Conservation (phyloP, 2,113 vertebrate species). For the Gambusia holbrooki region DNA sequence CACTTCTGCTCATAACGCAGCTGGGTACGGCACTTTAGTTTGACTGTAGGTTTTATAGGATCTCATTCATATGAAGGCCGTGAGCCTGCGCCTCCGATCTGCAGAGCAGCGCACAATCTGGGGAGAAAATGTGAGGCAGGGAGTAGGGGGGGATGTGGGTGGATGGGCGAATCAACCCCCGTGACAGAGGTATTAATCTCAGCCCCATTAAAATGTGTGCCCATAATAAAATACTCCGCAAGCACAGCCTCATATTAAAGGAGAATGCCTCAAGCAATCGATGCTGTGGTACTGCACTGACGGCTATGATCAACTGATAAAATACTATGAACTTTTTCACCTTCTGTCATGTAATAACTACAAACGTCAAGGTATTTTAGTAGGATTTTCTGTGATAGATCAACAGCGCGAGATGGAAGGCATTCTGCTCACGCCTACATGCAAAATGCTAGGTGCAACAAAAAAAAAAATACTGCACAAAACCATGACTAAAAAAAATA, state of each 20-base stretch:
- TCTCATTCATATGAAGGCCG: conserved; percentile 59
- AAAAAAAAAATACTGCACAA: neutral
- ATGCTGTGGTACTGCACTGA: conserved; percentile 55
- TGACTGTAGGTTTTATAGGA: conserved; percentile 68
- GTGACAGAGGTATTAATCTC: conserved; percentile 75
- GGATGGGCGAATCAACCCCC: conserved; percentile 41
- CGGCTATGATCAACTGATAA: conserved; percentile 63
- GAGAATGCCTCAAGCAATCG: conserved; percentile 57
- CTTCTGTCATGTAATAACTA: neutral
- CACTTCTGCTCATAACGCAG: conserved; percentile 58
- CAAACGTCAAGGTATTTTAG: neutral
- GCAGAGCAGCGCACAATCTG: conserved; percentile 21
- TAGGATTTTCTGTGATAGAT: neutral
- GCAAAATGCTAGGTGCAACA: too few relatives aligned
- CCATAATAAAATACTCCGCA: conserved; percentile 72
- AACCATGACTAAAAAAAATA: neutral
- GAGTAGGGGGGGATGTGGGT: neutral
- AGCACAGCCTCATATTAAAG: conserved; percentile 66
- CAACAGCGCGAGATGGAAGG: neutral
- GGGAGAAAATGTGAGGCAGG: conserved; percentile 10
- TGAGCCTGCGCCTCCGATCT: conserved; percentile 51
- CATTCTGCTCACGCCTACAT: neutral
- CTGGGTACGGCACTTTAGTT: conserved; percentile 69
- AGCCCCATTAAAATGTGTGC: conserved; percentile 67
- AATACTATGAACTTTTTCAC: conserved; percentile 17